Percentiles rank a stretch among this genome's conserved stretches.
Conservation (phyloP, 2,113 vertebrate genomes). For the Ailurus styani region DNA sequence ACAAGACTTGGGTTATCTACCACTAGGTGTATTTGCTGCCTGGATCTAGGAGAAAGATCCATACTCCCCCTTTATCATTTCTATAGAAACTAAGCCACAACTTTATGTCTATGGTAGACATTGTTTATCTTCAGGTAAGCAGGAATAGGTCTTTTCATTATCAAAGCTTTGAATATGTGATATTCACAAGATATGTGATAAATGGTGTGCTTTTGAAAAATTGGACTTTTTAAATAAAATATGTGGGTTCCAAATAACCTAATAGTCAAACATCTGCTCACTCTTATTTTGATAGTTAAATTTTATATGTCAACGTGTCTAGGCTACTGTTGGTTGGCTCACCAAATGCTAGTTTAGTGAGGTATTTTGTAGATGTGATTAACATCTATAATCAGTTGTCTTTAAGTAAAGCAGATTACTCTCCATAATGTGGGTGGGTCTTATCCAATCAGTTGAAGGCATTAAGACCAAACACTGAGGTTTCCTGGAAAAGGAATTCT, state of each 20-base stretch:
- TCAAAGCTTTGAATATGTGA: background rate
- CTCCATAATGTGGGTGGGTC: background rate
- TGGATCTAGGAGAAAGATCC: background rate
- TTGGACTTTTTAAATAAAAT: conserved; percentile 14
- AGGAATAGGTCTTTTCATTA: background rate
- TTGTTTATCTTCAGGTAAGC: background rate
- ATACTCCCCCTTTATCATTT: background rate
- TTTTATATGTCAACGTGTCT: background rate
- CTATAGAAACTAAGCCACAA: background rate
- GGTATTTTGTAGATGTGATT: background rate
- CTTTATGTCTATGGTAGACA: background rate
- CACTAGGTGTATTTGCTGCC: background rate
- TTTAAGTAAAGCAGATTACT: background rate
- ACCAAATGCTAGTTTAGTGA: background rate
- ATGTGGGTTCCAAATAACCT: background rate
- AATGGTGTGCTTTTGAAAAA: background rate
- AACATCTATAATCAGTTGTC: background rate
- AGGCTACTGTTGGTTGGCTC: background rate
- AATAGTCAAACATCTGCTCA: background rate
- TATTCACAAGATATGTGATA: background rate
- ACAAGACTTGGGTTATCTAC: background rate
- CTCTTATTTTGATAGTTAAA: background rate
- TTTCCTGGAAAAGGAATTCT: background rate
- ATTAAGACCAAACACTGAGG: background rate
- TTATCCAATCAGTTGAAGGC: background rate